Evolutionary conservation across 2,113 vertebrate genomes (phyloP), one percentile per base, ranked within the genome.

Genomic region (Coturnix japonica): DNA sequence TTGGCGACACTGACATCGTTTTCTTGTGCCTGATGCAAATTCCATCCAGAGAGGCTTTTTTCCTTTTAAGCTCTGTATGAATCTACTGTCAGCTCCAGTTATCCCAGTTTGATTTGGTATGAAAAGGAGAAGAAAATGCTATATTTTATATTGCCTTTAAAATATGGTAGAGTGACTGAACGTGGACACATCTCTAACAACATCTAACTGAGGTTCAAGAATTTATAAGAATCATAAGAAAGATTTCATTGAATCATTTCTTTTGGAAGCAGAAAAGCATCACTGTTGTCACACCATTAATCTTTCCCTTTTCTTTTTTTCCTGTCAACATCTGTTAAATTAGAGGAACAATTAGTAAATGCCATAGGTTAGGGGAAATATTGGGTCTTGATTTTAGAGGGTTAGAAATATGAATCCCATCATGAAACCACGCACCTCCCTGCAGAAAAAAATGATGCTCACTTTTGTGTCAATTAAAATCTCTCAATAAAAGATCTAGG

Each of bases 11-110:
- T 18, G 79, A 53, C 72, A 13, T 21, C 5, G 22, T 61, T 67
- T 25, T 25, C 35, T 54, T 26, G 6, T 46, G 72, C 57, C 53
- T 2, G 30, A 91, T 69, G 86, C 54, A 75, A 67, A 91, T 54
- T 83, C 63, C 73, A 85, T 49, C 61, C 57, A 65, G 13, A 39
- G 28, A 87, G 43, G 49, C 39, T 83, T 91, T 95, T 65, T 0
- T 56, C 60, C 86, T 73, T 10, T 74, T 88, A 74, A 80, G 57
- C 14, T 80, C 87, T 25, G 31, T 5, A 54, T 74, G 93, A 93
- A 93, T 4, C 30, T 28, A 9, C 56, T 69, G 84, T 66, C 81
- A 90, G 11, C 7, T 26, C 16, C 6, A 7, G 17, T 87, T 77
- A 90, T 39, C 47, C 64, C 56, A 9, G 30, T 72, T 56, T 71